Conservation (phyloP, 1,140 invertebrate species). For the Aporrectodea caliginosa region DNA sequence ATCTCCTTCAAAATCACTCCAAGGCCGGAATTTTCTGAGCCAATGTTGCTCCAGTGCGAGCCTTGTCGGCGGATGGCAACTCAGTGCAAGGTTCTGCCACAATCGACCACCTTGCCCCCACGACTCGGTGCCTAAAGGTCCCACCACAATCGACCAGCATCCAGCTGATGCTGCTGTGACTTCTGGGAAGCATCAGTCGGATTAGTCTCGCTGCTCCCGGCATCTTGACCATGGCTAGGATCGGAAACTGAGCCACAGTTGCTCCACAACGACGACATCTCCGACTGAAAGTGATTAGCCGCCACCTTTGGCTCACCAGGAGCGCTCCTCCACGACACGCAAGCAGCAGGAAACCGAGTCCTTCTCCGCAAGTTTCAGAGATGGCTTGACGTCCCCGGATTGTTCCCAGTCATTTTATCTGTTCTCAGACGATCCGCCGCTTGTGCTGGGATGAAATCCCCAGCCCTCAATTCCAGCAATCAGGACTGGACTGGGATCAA, state of each 20-base stretch:
- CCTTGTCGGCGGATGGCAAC: conserved; percentile 37
- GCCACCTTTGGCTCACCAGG: not conserved
- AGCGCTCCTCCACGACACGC: too few relatives aligned
- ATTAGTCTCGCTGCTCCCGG: not conserved
- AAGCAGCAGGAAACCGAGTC: not conserved
- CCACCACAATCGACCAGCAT: not conserved
- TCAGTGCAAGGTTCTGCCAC: too few relatives aligned
- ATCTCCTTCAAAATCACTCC: not conserved
- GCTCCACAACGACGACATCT: not conserved
- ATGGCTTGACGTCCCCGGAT: not conserved
- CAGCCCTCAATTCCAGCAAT: conserved; percentile 27
- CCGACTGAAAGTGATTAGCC: too few relatives aligned
- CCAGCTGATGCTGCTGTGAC: not conserved
- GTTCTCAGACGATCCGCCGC: not conserved
- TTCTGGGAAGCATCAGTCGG: not conserved
- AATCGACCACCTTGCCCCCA: too few relatives aligned
- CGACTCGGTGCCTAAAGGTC: not conserved
- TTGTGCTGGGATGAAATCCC: not conserved
- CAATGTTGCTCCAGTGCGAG: not conserved
- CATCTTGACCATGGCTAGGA: not conserved
- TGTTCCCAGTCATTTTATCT: not conserved
- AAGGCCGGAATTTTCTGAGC: not conserved
- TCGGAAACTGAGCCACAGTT: not conserved
- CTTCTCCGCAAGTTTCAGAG: not conserved
- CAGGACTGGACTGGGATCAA: conserved; percentile 12